phyloP scores from a whole-genome alignment of 1,140 invertebrate species.

The Caenorhabditis elegans region DNA sequence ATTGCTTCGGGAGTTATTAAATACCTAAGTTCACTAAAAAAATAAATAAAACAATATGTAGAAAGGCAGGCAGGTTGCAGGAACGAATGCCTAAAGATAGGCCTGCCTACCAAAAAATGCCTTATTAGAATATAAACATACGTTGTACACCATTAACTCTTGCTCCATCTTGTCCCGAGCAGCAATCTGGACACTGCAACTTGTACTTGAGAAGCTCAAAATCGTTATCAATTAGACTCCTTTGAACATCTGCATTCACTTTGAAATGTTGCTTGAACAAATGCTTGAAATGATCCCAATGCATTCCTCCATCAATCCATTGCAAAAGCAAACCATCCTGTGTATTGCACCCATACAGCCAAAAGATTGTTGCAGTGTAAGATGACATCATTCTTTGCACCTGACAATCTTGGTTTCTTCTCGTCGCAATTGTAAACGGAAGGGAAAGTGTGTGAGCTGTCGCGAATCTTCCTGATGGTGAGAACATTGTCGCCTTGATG shows the following conservation, averaged over 20 bases:
- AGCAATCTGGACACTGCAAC: constrained; percentile 62
- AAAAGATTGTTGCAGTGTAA: constrained; percentile 66
- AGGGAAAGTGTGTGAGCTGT: constrained; percentile 64
- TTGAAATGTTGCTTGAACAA: constrained; percentile 64
- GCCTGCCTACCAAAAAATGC: neutral
- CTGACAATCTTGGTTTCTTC: constrained; percentile 65
- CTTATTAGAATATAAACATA: constrained; percentile 18
- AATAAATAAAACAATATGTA: no score
- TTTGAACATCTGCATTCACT: constrained; percentile 63
- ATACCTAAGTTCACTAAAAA: no score
- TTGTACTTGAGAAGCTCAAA: constrained; percentile 60
- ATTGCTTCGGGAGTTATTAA: no score
- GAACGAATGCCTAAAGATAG: no score
- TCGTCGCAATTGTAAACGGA: constrained; percentile 64
- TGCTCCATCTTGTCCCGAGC: constrained; percentile 36
- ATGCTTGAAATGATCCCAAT: constrained; percentile 64
- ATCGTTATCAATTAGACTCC: constrained; percentile 56
- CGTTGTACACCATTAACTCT: constrained; percentile 44
- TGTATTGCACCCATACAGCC: constrained; percentile 63
- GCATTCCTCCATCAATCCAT: constrained; percentile 62
- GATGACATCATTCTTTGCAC: constrained; percentile 66
- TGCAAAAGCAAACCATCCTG: constrained; percentile 63
- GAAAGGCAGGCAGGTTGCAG: no score
- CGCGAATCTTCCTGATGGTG: constrained; percentile 57
- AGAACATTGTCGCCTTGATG: constrained; percentile 64